Percentiles rank a stretch among this genome's conserved stretches.
These are phyloP conservation scores for Temnothorax curvispinosus DNA, from an alignment of 1,140 invertebrate genomes.

Conservation along the genomic window DNA sequence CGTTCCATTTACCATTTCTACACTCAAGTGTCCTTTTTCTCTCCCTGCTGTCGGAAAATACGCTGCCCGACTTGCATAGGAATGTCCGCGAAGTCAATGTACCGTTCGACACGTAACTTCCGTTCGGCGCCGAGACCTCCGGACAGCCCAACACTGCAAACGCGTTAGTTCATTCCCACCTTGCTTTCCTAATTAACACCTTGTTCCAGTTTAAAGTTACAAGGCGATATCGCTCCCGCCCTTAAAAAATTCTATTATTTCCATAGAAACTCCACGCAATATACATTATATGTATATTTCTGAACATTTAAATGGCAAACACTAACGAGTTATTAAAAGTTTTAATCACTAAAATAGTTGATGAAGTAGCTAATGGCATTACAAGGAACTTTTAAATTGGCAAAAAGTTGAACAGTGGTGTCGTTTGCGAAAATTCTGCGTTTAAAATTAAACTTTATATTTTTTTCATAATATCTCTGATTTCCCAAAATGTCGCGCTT, in stretches of 20 bases:
- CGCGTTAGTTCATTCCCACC: conserved; percentile 47
- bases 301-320: not conserved
- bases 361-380: not conserved
- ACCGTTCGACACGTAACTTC: conserved; percentile 79
- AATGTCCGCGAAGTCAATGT: conserved; percentile 81
- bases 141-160: conserved; percentile 81
- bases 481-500: not conserved
- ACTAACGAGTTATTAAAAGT: not conserved
- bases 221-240: not conserved
- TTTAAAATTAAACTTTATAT: not conserved
- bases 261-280: not conserved
- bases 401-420: not conserved
- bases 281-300: not conserved
- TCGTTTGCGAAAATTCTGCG: not conserved
- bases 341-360: conserved; percentile 1
- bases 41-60: conserved; percentile 81
- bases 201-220: conserved; percentile 3
- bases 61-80: conserved; percentile 77
- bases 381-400: not conserved
- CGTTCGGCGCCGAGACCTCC: conserved; percentile 77
- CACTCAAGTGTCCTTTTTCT: conserved; percentile 80
- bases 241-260: conserved; percentile 2
- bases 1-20: conserved; percentile 80
- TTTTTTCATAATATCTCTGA: not conserved
- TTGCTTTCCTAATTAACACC: not conserved